Evolutionary conservation across 2,888 invertebrate species (phyloP).

Genomic region (Ennomos erosarius): DNA sequence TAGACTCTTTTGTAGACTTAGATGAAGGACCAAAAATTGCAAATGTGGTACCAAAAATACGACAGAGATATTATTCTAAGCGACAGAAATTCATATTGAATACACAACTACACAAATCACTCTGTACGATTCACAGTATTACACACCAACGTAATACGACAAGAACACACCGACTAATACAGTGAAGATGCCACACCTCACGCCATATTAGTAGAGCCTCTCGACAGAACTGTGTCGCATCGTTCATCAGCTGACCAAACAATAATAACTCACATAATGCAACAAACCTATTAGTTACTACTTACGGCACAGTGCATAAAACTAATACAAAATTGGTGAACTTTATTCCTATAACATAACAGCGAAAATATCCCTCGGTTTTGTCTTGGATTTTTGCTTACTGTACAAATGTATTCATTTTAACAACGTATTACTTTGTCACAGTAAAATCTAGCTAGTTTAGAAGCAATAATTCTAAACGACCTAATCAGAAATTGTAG

Average conservation of each 20-base stretch:
- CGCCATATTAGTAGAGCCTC: not conserved
- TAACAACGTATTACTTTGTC: slow-evolving; percentile 3
- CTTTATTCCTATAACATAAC: slow-evolving; percentile 20
- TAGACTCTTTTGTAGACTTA: too few relatives aligned
- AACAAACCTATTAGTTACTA: slow-evolving; percentile 26
- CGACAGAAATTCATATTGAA: too few relatives aligned
- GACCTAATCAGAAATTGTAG: not conserved
- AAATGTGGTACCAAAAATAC: too few relatives aligned
- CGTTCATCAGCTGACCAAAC: slow-evolving; percentile 39
- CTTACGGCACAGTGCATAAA: too few relatives aligned
- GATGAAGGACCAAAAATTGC: too few relatives aligned
- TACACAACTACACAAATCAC: too few relatives aligned
- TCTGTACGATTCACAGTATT: too few relatives aligned
- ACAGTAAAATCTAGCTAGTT: not conserved
- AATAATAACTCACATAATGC: slow-evolving; percentile 28
- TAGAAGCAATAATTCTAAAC: too few relatives aligned
- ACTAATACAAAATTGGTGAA: not conserved
- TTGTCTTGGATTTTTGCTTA: not conserved
- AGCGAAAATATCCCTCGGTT: slow-evolving; percentile 1
- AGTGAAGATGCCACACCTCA: slow-evolving; percentile 13
- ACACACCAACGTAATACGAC: too few relatives aligned
- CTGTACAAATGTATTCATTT: not conserved
- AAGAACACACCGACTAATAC: not conserved
- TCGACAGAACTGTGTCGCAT: slow-evolving; percentile 12
- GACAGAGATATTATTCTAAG: too few relatives aligned